Conservation (phyloP, 2,797 vertebrate genomes). For the Hydrocynus forskahlii region DNA sequence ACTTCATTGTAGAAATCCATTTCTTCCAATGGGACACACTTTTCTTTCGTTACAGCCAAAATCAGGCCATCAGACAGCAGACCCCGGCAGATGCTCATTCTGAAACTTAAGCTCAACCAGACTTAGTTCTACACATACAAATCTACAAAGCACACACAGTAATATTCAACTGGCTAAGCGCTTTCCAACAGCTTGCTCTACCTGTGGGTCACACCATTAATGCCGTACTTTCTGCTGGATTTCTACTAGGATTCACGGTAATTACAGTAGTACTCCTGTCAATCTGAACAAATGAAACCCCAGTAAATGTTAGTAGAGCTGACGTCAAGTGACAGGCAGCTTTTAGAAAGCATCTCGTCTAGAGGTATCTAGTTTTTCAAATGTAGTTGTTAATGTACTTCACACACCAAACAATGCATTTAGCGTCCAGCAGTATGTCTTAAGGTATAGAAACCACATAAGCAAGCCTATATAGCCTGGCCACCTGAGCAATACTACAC, state of each 20-base stretch:
- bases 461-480: too few species aligned
- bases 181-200: not conserved
- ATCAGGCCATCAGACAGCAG: not conserved
- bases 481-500: too few species aligned
- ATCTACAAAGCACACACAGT: slow-evolving; percentile 8
- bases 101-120: not conserved
- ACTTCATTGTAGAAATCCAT: not conserved
- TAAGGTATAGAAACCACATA: too few species aligned
- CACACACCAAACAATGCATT: too few species aligned
- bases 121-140: not conserved
- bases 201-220: not conserved
- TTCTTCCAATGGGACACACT: not conserved
- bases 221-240: not conserved
- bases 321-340: not conserved
- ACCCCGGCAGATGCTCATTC: not conserved
- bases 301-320: not conserved
- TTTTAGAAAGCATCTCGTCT: not conserved
- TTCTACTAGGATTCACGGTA: not conserved
- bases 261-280: not conserved
- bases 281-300: not conserved
- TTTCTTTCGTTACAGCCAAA: not conserved
- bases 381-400: not conserved
- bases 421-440: too few species aligned
- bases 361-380: not conserved
- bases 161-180: not conserved